Evolutionary conservation across 2,888 invertebrate genomes (phyloP).

Genomic region (Mellilla xanthometata): DNA sequence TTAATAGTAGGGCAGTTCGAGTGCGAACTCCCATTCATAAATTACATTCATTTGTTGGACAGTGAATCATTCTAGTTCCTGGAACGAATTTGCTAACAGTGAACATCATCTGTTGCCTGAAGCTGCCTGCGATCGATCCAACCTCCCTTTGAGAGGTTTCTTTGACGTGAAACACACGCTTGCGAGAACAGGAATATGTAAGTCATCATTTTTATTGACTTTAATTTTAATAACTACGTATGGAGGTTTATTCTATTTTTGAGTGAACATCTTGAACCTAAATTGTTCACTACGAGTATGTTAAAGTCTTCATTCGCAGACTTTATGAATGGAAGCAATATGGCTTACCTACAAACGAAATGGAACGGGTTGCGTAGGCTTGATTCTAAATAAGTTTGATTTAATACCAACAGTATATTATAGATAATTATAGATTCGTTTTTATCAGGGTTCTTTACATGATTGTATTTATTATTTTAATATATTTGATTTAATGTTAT

Average conservation of each 20-base stretch:
- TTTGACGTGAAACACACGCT: conserved; percentile 9
- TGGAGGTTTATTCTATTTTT: too few species aligned
- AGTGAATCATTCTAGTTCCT: conserved; percentile 61
- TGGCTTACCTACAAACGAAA: not conserved
- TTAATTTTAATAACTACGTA: too few species aligned
- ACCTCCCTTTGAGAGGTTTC: conserved; percentile 9
- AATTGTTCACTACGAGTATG: too few species aligned
- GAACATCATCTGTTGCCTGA: conserved; percentile 31
- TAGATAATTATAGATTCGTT: too few species aligned
- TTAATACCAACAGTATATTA: too few species aligned
- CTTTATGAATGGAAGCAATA: conserved; percentile 7
- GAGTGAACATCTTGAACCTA: too few species aligned
- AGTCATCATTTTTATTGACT: conserved; percentile 13
- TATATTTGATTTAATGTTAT: too few species aligned
- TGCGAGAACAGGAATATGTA: conserved; percentile 28
- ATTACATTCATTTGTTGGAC: conserved; percentile 66
- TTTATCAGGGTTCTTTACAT: too few species aligned
- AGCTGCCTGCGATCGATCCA: conserved; percentile 34
- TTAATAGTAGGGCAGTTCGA: conserved; percentile 56
- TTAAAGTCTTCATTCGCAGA: too few species aligned
- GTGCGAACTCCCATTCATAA: conserved; percentile 71
- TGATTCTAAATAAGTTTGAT: too few species aligned
- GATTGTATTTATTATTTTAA: too few species aligned
- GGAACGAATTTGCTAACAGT: conserved; percentile 32
- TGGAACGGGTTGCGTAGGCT: too few species aligned